Evolutionary conservation across 2,797 vertebrate species (phyloP).

Genomic region (Cyprinella venusta): DNA sequence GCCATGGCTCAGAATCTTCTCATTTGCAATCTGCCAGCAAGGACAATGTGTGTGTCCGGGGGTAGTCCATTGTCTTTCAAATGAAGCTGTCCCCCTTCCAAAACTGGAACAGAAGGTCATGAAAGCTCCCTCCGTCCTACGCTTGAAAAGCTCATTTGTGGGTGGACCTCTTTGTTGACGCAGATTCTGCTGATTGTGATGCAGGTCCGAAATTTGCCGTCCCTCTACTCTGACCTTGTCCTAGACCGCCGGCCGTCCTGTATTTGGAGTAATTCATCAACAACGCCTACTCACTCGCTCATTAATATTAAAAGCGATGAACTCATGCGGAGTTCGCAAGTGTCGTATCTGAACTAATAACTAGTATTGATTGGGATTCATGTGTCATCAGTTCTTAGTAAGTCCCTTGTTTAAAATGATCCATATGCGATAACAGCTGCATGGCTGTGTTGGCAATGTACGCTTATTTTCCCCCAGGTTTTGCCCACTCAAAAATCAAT

Average conservation of each 20-base stretch:
- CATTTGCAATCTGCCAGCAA: slow-evolving; percentile 65
- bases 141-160: slow-evolving; percentile 58
- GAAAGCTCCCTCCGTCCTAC: slow-evolving; percentile 66
- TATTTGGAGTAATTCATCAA: slow-evolving; percentile 34
- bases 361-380: slow-evolving; percentile 33
- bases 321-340: not conserved
- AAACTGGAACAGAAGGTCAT: slow-evolving; percentile 74
- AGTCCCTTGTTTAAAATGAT: slow-evolving; percentile 32
- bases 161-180: slow-evolving; percentile 45
- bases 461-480: slow-evolving; percentile 18
- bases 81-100: slow-evolving; percentile 76
- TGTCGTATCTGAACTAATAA: slow-evolving; percentile 29
- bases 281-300: not conserved
- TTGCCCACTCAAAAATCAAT: slow-evolving; percentile 45
- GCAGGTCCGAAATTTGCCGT: slow-evolving; percentile 21
- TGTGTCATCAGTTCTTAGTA: slow-evolving; percentile 2
- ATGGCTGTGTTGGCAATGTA: slow-evolving; percentile 6
- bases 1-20: slow-evolving; percentile 69
- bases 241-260: not conserved
- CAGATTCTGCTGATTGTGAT: slow-evolving; percentile 44
- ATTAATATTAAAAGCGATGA: slow-evolving; percentile 35
- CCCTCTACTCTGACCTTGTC: slow-evolving; percentile 37
- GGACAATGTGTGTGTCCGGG: slow-evolving; percentile 67
- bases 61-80: slow-evolving; percentile 74
- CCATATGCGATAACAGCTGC: slow-evolving; percentile 38